phyloP scores from a whole-genome alignment of 2,888 invertebrate genomes.

The Dioctria linearis region DNA sequence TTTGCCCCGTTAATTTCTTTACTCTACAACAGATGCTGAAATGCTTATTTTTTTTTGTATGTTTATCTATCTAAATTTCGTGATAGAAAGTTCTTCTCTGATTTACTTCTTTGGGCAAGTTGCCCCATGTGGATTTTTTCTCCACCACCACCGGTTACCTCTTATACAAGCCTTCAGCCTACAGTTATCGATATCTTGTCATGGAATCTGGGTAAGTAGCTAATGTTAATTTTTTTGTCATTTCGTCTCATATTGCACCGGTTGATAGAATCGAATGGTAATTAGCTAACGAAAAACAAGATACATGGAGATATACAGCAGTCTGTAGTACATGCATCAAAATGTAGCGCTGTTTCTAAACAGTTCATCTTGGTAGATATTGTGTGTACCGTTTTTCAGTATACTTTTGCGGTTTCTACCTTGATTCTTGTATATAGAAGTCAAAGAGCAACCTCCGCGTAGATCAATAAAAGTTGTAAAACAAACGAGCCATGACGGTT shows the following conservation, averaged over 20 bases:
- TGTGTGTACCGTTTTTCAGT: not conserved
- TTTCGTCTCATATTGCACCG: not conserved
- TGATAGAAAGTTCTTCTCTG: no score
- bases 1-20: no score
- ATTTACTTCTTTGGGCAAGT: no score
- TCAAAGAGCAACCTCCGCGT: constrained; percentile 8
- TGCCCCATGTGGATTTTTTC: no score
- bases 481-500: constrained; percentile 1
- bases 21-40: no score
- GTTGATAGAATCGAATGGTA: constrained; percentile 7
- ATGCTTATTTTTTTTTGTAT: no score
- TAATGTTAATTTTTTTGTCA: not conserved
- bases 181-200: no score
- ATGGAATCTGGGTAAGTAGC: no score
- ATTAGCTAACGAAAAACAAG: not conserved
- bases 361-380: not conserved
- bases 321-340: not conserved
- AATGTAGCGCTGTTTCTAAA: not conserved
- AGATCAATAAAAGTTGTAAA: constrained; percentile 9
- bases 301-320: no score
- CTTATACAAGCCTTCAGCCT: no score
- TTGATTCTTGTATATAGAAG: constrained; percentile 3
- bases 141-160: no score
- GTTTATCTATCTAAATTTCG: no score
- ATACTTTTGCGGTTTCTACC: constrained; percentile 2